Base-by-base conservation (phyloP, 2,888 invertebrate species). In the Mythimna vitellina region DNA sequence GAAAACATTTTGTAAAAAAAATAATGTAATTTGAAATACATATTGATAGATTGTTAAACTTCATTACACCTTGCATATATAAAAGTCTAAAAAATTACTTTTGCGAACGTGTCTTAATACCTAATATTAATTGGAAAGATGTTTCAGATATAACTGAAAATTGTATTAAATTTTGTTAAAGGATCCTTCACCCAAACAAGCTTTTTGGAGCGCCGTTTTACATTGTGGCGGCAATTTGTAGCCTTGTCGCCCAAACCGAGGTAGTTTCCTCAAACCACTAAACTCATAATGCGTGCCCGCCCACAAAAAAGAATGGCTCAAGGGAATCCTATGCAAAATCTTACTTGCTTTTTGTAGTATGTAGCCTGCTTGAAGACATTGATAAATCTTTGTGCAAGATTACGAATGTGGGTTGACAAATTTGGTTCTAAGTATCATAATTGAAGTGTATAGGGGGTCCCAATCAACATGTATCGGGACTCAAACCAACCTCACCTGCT, bases 271-370 rank as follows among this genome's bases (percentile, higher is more conserved):
- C 63, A 75, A n/a, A 22, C 79, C 61, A 42, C 70, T 17, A 12
- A 14, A 8, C 9, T 12, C 22, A 14, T 49, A 49, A 54, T 49
- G 38, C 53, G 53, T 32, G 6, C 8, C 20, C 58, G 8, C 49
- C 42, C 42, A 9, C 20, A 3, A 46, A 77, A 29, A 68, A 60
- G 0, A 54, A 32, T 29, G 22, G 5, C 5, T 17, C 3, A 20
- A 46, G 9, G 22, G 8, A 60, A 22, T 72, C 73, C 75, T 54
- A 64, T 78, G 3, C 75, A 76, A 72, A 60, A 38, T 60, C 58
- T n/a, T 32, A 64, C 75, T 60, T 78, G 63, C 25, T 12, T 17
- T 6, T 7, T 3, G 9, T 10, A 35, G 7, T 57, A 53, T 38
- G 9, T 1, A 4, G 2, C 1, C 22, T 35, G 29, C 22, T 29